phyloP scores from a whole-genome alignment of 1,140 invertebrate species.

The Ganaspis sp. region DNA sequence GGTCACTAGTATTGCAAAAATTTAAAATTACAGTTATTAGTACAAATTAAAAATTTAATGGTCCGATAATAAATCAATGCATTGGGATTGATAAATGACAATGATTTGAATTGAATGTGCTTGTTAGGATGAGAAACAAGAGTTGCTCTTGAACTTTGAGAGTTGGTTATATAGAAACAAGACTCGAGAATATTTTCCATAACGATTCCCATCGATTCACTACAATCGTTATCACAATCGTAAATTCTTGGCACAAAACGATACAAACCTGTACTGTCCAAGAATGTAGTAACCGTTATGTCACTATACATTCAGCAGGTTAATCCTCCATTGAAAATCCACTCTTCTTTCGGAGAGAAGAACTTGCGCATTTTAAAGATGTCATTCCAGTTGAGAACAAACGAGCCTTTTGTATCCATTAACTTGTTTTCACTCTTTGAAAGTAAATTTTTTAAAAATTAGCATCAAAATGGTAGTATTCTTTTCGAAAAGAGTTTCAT shows the following conservation, averaged over 20 bases:
- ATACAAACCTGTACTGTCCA: constrained; percentile 17
- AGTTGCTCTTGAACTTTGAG: constrained; percentile 13
- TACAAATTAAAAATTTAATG: no score
- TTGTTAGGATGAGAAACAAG: neutral
- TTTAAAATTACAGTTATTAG: no score
- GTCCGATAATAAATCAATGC: no score
- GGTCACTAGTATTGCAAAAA: no score
- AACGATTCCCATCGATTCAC: constrained; percentile 14
- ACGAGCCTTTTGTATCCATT: neutral
- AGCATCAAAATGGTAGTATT: no score
- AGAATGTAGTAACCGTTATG: constrained; percentile 58
- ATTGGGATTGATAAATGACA: neutral
- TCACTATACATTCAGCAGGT: constrained; percentile 40
- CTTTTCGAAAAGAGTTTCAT: no score
- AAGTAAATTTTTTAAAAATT: neutral
- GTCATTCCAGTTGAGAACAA: neutral
- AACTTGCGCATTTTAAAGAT: neutral
- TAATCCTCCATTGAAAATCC: constrained; percentile 6
- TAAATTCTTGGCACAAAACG: constrained; percentile 13
- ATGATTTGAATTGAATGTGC: neutral
- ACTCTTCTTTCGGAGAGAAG: neutral
- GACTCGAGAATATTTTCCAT: neutral
- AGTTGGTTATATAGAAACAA: neutral
- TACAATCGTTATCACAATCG: constrained; percentile 16
- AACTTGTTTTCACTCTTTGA: neutral